Percentiles rank a stretch among this genome's conserved stretches.
phyloP scores from a whole-genome alignment of 1,140 invertebrate genomes.

The Heterodera schachtii region DNA sequence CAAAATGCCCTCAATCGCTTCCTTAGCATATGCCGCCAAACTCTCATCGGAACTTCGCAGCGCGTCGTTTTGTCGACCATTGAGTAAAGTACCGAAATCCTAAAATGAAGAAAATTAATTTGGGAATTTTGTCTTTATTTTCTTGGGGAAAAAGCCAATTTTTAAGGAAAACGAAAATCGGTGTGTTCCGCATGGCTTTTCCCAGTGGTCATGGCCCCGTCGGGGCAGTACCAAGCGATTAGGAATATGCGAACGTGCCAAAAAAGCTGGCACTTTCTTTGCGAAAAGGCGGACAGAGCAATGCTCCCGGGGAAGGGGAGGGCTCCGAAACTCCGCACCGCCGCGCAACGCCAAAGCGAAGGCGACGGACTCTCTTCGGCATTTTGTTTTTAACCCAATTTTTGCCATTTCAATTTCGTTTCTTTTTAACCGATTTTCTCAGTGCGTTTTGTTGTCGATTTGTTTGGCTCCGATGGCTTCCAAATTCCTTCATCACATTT shows the following conservation, averaged over 20 bases:
- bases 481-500: neutral
- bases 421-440: neutral
- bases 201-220: neutral
- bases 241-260: neutral
- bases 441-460: neutral
- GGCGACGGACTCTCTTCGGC: neutral
- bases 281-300: neutral
- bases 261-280: neutral
- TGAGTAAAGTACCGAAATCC: neutral
- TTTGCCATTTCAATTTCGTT: neutral
- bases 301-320: neutral
- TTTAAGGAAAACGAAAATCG: neutral
- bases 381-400: no score
- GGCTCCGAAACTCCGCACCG: neutral
- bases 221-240: neutral
- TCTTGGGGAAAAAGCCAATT: neutral
- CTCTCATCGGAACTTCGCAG: neutral
- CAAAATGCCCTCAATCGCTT: slow-evolving; percentile 36
- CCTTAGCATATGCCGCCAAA: slow-evolving; percentile 11
- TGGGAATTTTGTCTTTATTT: no score
- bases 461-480: neutral
- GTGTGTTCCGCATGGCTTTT: neutral
- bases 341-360: neutral
- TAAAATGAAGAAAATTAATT: neutral
- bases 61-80: neutral